Conservation (phyloP, 2,888 invertebrate genomes). For the Luffia ferchaultella region DNA sequence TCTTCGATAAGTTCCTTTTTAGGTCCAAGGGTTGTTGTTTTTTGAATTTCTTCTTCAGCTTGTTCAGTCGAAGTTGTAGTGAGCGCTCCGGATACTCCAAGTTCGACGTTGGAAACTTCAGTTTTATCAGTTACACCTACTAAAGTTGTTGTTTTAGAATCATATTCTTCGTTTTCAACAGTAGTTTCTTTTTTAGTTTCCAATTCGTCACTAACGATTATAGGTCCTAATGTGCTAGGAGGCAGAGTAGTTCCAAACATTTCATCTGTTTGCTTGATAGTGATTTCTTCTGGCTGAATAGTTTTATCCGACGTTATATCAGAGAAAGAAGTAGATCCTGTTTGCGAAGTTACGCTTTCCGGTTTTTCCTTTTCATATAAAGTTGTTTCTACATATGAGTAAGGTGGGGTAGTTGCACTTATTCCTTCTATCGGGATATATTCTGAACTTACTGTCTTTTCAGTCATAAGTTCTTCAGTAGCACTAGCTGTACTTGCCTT, state of each 20-base stretch:
- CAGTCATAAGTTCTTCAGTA: neutral
- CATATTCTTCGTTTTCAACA: conserved; percentile 1
- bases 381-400: neutral
- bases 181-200: conserved; percentile 6
- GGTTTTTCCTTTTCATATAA: neutral
- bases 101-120: neutral
- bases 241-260: too few relatives aligned
- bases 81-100: neutral
- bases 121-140: neutral
- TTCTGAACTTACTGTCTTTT: neutral
- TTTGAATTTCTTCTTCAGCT: neutral
- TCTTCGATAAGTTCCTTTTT: neutral
- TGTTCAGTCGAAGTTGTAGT: neutral
- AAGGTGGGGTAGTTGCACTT: neutral
- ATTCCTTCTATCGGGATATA: neutral
- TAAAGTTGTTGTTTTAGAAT: neutral
- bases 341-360: conserved; percentile 8
- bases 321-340: too few relatives aligned
- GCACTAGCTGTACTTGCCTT: too few relatives aligned
- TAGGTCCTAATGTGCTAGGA: neutral
- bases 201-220: neutral
- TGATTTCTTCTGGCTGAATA: too few relatives aligned
- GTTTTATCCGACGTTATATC: too few relatives aligned
- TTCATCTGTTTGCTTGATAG: too few relatives aligned
- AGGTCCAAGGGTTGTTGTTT: neutral